Evolutionary conservation across 1,140 invertebrate genomes (phyloP).

Genomic region (Leptinotarsa undecemlineata): DNA sequence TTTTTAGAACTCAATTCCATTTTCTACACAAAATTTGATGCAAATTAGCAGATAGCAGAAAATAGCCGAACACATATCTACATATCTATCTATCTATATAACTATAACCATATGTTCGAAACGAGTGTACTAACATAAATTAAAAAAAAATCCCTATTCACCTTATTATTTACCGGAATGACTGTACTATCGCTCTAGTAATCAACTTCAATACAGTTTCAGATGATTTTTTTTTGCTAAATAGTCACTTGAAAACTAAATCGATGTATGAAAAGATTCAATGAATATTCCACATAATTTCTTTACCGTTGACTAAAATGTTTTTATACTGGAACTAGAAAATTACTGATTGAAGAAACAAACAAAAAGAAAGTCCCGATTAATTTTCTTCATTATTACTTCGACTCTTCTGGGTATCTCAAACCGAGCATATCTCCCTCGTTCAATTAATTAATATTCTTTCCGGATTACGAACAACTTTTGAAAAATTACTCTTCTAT

Average conservation of each 20-base stretch:
- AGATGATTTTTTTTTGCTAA: not conserved
- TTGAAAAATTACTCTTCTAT: constrained; percentile 17
- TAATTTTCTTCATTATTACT: not conserved
- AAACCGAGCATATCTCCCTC: constrained; percentile 6
- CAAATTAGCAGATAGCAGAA: no score
- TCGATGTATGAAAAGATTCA: no score
- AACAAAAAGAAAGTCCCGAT: not conserved
- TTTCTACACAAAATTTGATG: no score
- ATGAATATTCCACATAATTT: no score
- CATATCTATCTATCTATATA: no score
- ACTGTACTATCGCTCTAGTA: not conserved
- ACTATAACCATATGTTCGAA: no score
- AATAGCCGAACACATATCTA: no score
- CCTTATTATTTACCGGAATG: no score
- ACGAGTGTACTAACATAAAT: no score
- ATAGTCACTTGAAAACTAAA: not conserved
- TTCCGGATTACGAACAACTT: not conserved
- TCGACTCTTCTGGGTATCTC: not conserved
- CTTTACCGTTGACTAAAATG: no score
- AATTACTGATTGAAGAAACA: not conserved
- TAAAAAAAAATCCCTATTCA: no score
- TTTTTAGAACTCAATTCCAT: no score
- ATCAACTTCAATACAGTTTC: not conserved
- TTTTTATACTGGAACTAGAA: not conserved
- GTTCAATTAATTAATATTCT: constrained; percentile 17